Evolutionary conservation across 2,888 invertebrate genomes (phyloP).

Genomic region (Eledona agricola): DNA sequence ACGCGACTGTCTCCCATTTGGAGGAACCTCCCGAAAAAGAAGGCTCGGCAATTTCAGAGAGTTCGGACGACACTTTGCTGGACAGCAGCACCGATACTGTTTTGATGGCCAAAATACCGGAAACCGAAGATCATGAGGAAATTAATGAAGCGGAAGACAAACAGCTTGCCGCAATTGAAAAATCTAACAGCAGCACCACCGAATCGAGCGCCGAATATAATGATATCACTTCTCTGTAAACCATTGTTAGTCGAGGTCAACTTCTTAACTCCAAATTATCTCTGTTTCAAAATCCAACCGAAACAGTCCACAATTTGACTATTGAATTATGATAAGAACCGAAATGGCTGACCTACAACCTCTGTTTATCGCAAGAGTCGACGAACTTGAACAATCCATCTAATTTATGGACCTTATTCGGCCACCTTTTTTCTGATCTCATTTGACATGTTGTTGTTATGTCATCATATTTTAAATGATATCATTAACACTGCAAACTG

Average conservation of each 20-base stretch:
- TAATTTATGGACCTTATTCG: background rate
- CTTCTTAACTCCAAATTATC: conserved; percentile 10
- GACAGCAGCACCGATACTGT: conserved; percentile 48
- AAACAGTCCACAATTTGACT: conserved; percentile 7
- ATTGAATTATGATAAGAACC: conserved; percentile 16
- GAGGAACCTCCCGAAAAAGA: conserved; percentile 8
- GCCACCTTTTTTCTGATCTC: conserved; percentile 17
- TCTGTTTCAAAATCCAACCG: conserved; percentile 14
- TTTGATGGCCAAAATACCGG: conserved; percentile 25
- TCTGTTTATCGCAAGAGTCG: conserved; percentile 13
- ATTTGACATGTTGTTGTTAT: conserved; percentile 7
- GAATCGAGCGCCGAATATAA: conserved; percentile 53
- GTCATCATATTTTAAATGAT: conserved; percentile 9
- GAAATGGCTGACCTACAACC: conserved; percentile 21
- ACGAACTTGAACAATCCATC: conserved; percentile 10
- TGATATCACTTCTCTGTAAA: conserved; percentile 38
- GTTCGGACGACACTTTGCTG: conserved; percentile 49
- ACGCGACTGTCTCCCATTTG: too few relatives aligned
- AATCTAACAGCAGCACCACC: conserved; percentile 21
- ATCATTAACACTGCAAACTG: conserved; percentile 13
- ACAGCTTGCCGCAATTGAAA: conserved; percentile 5
- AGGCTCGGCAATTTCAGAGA: conserved; percentile 34
- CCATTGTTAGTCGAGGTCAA: conserved; percentile 8
- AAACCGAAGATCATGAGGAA: conserved; percentile 22
- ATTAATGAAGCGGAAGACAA: conserved; percentile 16